Evolutionary conservation across 1,140 invertebrate genomes (phyloP).

Genomic region (Adelges cooleyi): DNA sequence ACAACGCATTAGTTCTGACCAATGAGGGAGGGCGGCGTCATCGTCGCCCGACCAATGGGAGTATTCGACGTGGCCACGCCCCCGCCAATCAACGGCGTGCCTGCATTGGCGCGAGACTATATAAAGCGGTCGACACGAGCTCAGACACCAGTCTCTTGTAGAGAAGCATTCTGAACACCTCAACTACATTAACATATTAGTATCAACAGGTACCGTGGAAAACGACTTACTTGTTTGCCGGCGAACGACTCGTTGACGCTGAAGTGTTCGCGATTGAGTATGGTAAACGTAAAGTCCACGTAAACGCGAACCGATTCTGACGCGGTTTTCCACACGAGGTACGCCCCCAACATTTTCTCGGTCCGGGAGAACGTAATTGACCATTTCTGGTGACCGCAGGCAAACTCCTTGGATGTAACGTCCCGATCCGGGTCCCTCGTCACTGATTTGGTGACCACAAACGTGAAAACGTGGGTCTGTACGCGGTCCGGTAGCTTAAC

Average conservation of each 20-base stretch:
- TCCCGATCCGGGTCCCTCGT: slow-evolving; percentile 67
- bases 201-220: too few species aligned
- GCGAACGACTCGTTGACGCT: slow-evolving; percentile 72
- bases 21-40: too few species aligned
- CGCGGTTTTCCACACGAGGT: slow-evolving; percentile 63
- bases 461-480: slow-evolving; percentile 74
- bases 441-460: slow-evolving; percentile 67
- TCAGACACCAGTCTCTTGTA: too few species aligned
- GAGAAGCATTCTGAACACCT: too few species aligned
- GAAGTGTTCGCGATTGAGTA: slow-evolving; percentile 75
- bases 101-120: too few species aligned
- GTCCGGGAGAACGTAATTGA: slow-evolving; percentile 70
- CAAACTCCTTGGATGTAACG: slow-evolving; percentile 72
- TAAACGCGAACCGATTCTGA: slow-evolving; percentile 63
- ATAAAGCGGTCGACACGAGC: too few species aligned
- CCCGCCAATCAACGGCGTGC: too few species aligned
- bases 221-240: slow-evolving; percentile 52
- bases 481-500: slow-evolving; percentile 70
- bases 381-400: slow-evolving; percentile 76
- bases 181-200: too few species aligned
- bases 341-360: slow-evolving; percentile 69
- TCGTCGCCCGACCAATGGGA: too few species aligned
- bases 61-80: too few species aligned
- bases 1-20: too few species aligned
- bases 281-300: slow-evolving; percentile 72